Conservation (phyloP, 2,888 invertebrate species). For the Napeogenes sylphis region DNA sequence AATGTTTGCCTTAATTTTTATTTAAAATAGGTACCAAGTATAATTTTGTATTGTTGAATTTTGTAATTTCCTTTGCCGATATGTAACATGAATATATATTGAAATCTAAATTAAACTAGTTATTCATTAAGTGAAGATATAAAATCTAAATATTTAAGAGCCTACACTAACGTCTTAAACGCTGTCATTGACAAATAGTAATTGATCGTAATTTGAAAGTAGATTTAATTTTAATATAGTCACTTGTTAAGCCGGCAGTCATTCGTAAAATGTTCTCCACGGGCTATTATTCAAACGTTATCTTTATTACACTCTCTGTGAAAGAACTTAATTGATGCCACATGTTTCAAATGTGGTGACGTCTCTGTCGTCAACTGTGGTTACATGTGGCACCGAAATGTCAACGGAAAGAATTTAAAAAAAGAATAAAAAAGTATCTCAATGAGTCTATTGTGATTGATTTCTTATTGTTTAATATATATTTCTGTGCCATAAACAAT, state of each 20-base stretch:
- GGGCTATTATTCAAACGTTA: constrained; percentile 70
- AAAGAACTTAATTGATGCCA: constrained; percentile 74
- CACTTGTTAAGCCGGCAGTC: constrained; percentile 64
- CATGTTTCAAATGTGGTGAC: constrained; percentile 61
- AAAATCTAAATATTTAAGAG: background rate
- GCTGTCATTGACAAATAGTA: background rate
- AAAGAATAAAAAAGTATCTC: too few relatives aligned
- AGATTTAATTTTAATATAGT: constrained; percentile 35
- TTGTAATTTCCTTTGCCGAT: too few relatives aligned
- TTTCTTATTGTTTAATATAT: constrained; percentile 2
- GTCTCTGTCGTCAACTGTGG: constrained; percentile 53
- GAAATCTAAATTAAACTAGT: too few relatives aligned
- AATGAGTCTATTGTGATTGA: constrained; percentile 9
- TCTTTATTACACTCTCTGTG: constrained; percentile 68
- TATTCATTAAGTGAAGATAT: background rate
- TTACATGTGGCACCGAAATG: constrained; percentile 45
- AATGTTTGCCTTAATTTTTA: too few relatives aligned
- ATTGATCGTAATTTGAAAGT: background rate
- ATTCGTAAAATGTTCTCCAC: constrained; percentile 69
- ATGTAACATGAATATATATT: too few relatives aligned
- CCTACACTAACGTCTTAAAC: background rate
- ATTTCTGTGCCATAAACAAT: too few relatives aligned
- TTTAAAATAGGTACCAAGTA: too few relatives aligned
- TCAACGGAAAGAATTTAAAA: constrained; percentile 31
- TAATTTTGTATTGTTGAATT: too few relatives aligned